A percentile compares a stretch with the other conserved stretches of the same genome.
These are phyloP conservation scores for Teleopsis dalmanni DNA, from an alignment of 1,140 invertebrate species.

Conservation along the genomic window DNA sequence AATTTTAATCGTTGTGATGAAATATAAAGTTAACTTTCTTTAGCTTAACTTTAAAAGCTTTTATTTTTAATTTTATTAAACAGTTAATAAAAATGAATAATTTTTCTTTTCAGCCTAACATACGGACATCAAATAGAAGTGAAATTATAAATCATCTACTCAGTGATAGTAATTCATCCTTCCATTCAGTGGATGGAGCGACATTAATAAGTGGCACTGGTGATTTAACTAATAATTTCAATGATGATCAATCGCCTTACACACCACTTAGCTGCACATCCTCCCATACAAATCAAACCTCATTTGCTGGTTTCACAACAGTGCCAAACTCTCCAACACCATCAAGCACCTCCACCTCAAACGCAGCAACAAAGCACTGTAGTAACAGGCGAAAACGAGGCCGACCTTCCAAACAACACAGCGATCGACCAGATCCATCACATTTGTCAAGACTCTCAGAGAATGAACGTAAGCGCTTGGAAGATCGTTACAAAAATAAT, in stretches of 20 bases:
- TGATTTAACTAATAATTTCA: no score
- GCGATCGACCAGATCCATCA: conserved; percentile 30
- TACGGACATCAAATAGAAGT: no score
- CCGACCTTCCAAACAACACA: conserved; percentile 34
- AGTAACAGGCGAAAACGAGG: conserved; percentile 28
- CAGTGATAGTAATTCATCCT: no score
- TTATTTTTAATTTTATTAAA: no score
- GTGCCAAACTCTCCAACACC: conserved; percentile 28
- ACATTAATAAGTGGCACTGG: no score
- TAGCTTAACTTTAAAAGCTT: no score
- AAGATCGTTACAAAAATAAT: conserved; percentile 36
- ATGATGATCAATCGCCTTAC: conserved; percentile 18
- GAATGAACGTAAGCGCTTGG: conserved; percentile 21
- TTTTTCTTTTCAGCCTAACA: no score
- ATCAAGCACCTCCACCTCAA: conserved; percentile 22
- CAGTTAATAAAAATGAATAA: no score
- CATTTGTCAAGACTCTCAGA: conserved; percentile 21
- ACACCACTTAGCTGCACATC: conserved; percentile 28
- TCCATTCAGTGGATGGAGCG: no score
- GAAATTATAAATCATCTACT: no score
- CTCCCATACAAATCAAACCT: conserved; percentile 21
- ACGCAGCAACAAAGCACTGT: conserved; percentile 1
- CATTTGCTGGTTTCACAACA: conserved; percentile 21
- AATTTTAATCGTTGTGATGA: no score
- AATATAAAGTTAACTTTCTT: no score